Percentiles rank a stretch among this genome's conserved stretches.
phyloP scores from a whole-genome alignment of 2,113 vertebrate species.

The Sterrhoptilus dennistouni region DNA sequence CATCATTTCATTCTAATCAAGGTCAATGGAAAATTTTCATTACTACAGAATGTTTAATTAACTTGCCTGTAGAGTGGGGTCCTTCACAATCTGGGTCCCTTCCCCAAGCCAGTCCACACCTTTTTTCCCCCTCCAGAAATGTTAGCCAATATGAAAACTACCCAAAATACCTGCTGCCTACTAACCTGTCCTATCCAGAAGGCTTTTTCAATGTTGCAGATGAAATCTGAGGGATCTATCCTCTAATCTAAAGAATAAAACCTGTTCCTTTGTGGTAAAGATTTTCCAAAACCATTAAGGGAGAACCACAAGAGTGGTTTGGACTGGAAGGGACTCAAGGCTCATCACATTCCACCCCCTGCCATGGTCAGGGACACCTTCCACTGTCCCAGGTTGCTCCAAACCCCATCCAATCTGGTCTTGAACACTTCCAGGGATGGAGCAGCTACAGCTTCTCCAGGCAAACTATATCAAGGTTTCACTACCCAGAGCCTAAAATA shows the following conservation, averaged over 20 bases:
- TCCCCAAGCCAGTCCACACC: background rate
- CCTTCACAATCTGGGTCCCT: background rate
- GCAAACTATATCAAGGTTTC: background rate
- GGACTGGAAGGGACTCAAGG: background rate
- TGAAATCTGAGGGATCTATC: background rate
- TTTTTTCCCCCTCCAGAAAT: background rate
- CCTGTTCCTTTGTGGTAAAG: background rate
- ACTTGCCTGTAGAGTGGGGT: background rate
- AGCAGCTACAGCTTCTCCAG: background rate
- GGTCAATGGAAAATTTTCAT: background rate
- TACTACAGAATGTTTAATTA: background rate
- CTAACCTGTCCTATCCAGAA: background rate
- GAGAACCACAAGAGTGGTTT: background rate
- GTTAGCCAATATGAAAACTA: background rate
- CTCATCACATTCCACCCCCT: background rate
- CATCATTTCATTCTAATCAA: background rate
- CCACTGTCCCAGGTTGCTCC: background rate
- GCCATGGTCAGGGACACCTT: background rate
- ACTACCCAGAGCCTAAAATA: background rate
- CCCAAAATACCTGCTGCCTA: background rate
- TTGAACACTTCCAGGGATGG: background rate
- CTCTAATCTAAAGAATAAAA: background rate
- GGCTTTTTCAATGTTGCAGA: background rate
- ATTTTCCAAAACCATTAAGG: background rate
- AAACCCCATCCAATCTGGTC: background rate